These are phyloP conservation scores for Acronicta aceris DNA, from an alignment of 2,888 invertebrate genomes.

Conservation along the genomic window DNA sequence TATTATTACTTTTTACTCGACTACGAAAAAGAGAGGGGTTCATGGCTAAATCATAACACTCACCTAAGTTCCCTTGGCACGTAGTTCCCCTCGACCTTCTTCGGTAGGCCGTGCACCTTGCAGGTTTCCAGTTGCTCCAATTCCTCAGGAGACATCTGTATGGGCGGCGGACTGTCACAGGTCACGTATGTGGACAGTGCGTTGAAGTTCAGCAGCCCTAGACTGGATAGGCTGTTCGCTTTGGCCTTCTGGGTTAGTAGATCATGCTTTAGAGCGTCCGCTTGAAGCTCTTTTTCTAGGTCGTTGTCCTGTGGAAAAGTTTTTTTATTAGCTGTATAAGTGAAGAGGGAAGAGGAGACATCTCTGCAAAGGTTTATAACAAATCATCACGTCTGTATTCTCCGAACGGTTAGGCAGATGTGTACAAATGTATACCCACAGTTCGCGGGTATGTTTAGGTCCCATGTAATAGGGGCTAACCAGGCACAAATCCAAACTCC, in stretches of 20 bases:
- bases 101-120: constrained; percentile 92
- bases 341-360: too few relatives aligned
- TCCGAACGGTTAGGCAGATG: too few relatives aligned
- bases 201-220: constrained; percentile 84
- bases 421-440: too few relatives aligned
- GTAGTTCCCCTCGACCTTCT: constrained; percentile 91
- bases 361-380: too few relatives aligned
- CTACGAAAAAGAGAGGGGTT: too few relatives aligned
- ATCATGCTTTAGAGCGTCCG: constrained; percentile 78
- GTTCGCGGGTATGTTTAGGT: too few relatives aligned
- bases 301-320: constrained; percentile 76
- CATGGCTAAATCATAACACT: too few relatives aligned
- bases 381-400: too few relatives aligned
- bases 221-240: constrained; percentile 74
- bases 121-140: constrained; percentile 92
- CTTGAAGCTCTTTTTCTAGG: constrained; percentile 81
- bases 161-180: constrained; percentile 94
- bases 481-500: too few relatives aligned
- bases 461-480: too few relatives aligned
- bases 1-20: too few relatives aligned
- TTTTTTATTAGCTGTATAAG: too few relatives aligned
- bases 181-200: constrained; percentile 91
- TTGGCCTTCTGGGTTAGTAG: constrained; percentile 74
- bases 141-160: constrained; percentile 94
- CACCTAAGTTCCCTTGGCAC: constrained; percentile 91